phyloP scores from a whole-genome alignment of 1,140 invertebrate genomes.

The Pseudobourletiella spinata region DNA sequence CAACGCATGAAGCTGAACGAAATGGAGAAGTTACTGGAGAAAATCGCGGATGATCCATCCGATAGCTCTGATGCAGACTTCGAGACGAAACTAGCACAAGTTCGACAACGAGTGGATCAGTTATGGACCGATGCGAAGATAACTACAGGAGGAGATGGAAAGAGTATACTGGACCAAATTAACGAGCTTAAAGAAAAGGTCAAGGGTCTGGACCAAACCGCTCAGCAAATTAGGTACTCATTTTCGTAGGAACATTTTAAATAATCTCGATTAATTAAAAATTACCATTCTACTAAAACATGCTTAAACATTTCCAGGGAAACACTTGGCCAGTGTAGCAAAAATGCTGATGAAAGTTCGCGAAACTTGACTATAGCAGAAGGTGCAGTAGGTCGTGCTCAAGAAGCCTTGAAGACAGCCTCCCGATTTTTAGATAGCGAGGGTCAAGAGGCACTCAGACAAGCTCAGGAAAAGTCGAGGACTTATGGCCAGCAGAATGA shows the following conservation, averaged over 20 bases:
- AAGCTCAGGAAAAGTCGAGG: conserved; percentile 69
- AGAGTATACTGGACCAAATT: conserved; percentile 55
- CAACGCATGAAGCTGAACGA: conserved; percentile 67
- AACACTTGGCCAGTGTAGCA: conserved; percentile 36
- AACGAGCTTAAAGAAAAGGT: conserved; percentile 57
- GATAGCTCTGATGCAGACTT: conserved; percentile 77
- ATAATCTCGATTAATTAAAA: not conserved
- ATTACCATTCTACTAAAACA: not conserved
- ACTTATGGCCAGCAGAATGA: conserved; percentile 83
- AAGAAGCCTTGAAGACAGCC: conserved; percentile 51
- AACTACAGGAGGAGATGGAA: conserved; percentile 53
- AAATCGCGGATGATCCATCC: conserved; percentile 62
- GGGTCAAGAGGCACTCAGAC: conserved; percentile 25
- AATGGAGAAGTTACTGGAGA: conserved; percentile 57
- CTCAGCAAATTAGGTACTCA: conserved; percentile 33
- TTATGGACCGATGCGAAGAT: conserved; percentile 60
- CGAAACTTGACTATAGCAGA: conserved; percentile 64
- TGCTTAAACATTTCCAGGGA: conserved; percentile 5
- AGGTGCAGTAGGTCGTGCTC: conserved; percentile 60
- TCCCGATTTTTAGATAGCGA: conserved; percentile 33
- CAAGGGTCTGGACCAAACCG: conserved; percentile 50
- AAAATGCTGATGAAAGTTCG: conserved; percentile 52
- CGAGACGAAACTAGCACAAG: conserved; percentile 59
- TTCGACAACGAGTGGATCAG: conserved; percentile 59
- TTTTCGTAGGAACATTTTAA: not conserved